Evolutionary conservation across 2,888 invertebrate genomes (phyloP), one percentile per base, ranked within the genome.

Genomic region (Stenodera caucasica): DNA sequence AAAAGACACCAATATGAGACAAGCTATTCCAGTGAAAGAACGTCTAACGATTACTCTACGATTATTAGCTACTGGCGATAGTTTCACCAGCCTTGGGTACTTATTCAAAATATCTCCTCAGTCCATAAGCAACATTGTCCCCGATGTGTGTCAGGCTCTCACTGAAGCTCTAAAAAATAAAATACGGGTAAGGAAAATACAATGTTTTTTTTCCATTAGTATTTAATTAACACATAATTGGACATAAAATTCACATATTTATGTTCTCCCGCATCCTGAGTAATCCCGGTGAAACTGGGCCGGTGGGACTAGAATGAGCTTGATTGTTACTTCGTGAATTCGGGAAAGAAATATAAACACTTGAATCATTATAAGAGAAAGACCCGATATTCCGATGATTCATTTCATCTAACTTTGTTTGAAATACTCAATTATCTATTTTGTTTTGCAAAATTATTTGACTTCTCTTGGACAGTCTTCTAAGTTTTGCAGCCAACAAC

Each of bases 101-200:
- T 40, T 65, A 49, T 68, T 67, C 29, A 67, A 67, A 58, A 51
- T 68, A 40, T 64, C 63, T 12, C 64, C 57, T 30, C 63, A 67
- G 49, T 35, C 58, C 6, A 63, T 63, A 53, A 55, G 45, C 35
- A 54, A 18, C 29, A 60, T 59, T 33, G 53, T 64, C 6, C 54
- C 52, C 29, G 55, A 64, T 55, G 62, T 66, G 51, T 67, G 66
- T 37, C 12, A 29, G 15, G 63, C 66, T 30, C 53, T 64, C 14
- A 57, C 51, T 53, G 40, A 56, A 15, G 57, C 45, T 51, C 54
- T 66, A 35, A 32, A 62, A 54, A 59, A 58, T 49, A 11, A 58
- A 32, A 51, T 58, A 51, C 26, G 52, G 55, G 58, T 64, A 61
- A 58, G 60, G n/a, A 60, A 33, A 58, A 53, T 33, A 40, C 9